Base-by-base conservation (phyloP, 2,888 invertebrate species). In the Calameuta idolon region DNA sequence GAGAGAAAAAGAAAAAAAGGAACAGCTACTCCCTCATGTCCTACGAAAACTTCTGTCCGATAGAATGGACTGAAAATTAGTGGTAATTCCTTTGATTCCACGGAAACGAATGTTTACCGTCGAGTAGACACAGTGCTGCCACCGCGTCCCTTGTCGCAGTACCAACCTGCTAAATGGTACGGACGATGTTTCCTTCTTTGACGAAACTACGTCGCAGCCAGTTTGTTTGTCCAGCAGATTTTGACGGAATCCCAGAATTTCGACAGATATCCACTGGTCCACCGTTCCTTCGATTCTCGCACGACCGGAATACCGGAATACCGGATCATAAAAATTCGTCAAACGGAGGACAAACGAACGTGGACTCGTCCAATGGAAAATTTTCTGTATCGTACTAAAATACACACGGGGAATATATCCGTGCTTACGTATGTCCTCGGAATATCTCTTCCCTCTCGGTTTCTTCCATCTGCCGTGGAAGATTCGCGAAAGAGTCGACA, bases 141-240 rank as follows among this genome's bases (percentile, higher is more conserved):
- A 33, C 71, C 31, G 4, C 71, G 71, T 33, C 71, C 77, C 74
- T 73, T 80, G 79, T 81, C 79, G 74, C 76, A 76, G 76, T 68
- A 37, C 76, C 85, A 85, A 83, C 81, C 81, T 80, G 84, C 84
- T 85, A 85, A 85, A 84, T 79, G 84, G 55, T 77, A 76, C 71
- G 31, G 71, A 31, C 71, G 71, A 71, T 31, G 31, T 33, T 33
- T 71, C 71, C 31, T 33, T 15, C 31, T 71, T 31, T 71, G 33
- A 33, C 31, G 31, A 33, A 71, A 33, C 71, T 71, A 33, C 71
- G 71, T 71, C 71, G 71, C 40, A 55, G 40, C 40, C 23, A 55
- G 23, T 55, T 55, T 55, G 40, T 55, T 55, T 55, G 40, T 4
- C 40, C 40, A 55, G 40, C 40, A 23, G 40, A 55, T 55, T 55